Evolutionary conservation across 2,797 vertebrate species (phyloP), one percentile per base, ranked within the genome.

Genomic region (Megalops cyprinoides): DNA sequence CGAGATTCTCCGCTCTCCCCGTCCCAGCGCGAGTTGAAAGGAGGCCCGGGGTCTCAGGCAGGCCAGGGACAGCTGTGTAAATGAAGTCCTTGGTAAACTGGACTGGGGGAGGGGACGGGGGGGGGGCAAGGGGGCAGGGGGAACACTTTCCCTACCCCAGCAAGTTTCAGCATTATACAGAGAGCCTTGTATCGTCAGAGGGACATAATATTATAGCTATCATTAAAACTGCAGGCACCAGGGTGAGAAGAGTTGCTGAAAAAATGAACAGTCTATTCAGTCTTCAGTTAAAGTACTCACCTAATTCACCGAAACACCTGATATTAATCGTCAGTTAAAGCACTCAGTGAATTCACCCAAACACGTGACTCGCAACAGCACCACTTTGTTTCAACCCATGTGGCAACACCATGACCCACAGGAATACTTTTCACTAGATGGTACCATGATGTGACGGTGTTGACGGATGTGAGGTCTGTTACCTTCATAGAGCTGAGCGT

Each of bases 401-500:
- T 14, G 8, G 34, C 31, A 37, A 34, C 1, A 1, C 2, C 10
- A n/a, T 65, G 28, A 14, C 25, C 4, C 1, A 65, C 60, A 4
- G 25, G 28, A 65, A 9, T n/a, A 2, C 14, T 62, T 15, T 28
- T 20, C 39, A 25, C 23, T 44, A 12, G 14, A 3, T 31, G 39
- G 31, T 48, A 53, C 65, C n/a, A n/a, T 1, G 60, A 4, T 55
- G 15, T 18, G n/a, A 14, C 6, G 14, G 44, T 78, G n/a, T 62
- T 25, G 34, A 58, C 69, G 39, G 18, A 4, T 65, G 39, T 74
- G 8, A 39, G 78, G 74, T 0, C 7, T 51, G 49, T 86, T 93
- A 97, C 96, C 93, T 90, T 97, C 96, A 87, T 99, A 99, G 79
- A 99, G 93, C 88, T 99, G 98, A 83, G 97, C 97, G 76, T 99